A percentile compares a stretch with the other conserved stretches of the same genome.
Conservation (phyloP, 30 jellyfish, hydroid and myxozoan genomes). For the Pseudorhiza aurosa region DNA sequence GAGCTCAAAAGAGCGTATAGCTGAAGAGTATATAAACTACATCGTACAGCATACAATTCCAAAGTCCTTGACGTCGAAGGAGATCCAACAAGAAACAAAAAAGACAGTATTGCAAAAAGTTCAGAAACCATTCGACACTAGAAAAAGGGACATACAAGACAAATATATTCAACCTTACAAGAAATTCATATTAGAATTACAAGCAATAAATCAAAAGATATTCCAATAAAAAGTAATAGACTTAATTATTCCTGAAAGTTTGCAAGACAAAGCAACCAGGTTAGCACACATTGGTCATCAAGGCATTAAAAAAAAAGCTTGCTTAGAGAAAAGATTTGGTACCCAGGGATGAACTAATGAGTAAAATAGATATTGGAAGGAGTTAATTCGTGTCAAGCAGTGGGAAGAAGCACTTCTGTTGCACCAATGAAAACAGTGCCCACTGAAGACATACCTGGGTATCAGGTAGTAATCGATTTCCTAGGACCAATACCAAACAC, state of each 20-base stretch:
- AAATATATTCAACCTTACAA: neutral
- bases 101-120: neutral
- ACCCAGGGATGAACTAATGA: slow-evolving; percentile 31
- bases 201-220: neutral
- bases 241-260: slow-evolving; percentile 34
- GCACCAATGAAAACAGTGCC: no score
- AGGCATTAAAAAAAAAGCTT: slow-evolving; percentile 30
- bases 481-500: slow-evolving; percentile 32
- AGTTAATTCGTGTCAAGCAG: slow-evolving; percentile 50
- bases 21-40: slow-evolving; percentile 26
- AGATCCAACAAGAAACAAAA: neutral
- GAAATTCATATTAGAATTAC: slow-evolving; percentile 6
- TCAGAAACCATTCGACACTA: neutral
- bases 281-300: slow-evolving; percentile 57
- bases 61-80: slow-evolving; percentile 22
- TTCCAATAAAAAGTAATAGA: neutral
- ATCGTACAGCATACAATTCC: slow-evolving; percentile 2
- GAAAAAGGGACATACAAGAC: neutral
- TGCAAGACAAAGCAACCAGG: slow-evolving; percentile 10
- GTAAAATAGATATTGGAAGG: neutral
- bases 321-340: slow-evolving; percentile 56
- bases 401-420: neutral
- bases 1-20: slow-evolving; percentile 1
- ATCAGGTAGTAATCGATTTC: slow-evolving; percentile 16
- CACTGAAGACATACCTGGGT: slow-evolving; percentile 49